Percentiles rank a stretch among this genome's conserved stretches.
Evolutionary conservation across 1,140 invertebrate genomes (phyloP).

Genomic region (Ips typographus): DNA sequence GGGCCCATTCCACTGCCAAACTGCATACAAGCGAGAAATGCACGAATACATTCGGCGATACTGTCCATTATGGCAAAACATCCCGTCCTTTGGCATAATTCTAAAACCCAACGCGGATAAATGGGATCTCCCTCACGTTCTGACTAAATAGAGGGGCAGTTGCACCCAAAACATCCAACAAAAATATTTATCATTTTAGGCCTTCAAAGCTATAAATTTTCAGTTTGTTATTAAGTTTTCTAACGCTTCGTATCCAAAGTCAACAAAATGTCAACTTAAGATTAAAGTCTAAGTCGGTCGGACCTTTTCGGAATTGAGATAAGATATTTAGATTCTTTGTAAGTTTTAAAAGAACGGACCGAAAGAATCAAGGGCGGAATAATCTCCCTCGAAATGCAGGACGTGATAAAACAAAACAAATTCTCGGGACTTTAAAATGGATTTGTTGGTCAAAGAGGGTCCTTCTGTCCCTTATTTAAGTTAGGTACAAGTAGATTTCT

Average conservation of each 20-base stretch:
- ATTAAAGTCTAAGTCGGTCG: neutral
- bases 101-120: neutral
- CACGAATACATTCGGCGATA: constrained; percentile 21
- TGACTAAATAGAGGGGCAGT: too few species aligned
- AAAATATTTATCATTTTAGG: too few species aligned
- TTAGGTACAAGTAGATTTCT: constrained; percentile 28
- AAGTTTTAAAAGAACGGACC: constrained; percentile 24
- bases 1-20: constrained; percentile 22
- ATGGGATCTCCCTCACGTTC: neutral
- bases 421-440: constrained; percentile 42
- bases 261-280: neutral
- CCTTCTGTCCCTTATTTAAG: constrained; percentile 35
- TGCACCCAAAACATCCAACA: too few species aligned
- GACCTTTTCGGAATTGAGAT: constrained; percentile 3
- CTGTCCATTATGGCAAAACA: constrained; percentile 5
- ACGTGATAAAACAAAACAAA: constrained; percentile 49
- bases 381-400: constrained; percentile 43
- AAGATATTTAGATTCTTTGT: constrained; percentile 40
- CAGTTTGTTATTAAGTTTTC: neutral
- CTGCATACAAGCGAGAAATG: constrained; percentile 23
- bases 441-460: constrained; percentile 38
- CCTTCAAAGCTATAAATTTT: neutral
- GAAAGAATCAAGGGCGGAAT: constrained; percentile 30
- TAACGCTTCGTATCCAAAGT: too few species aligned
- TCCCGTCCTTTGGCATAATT: constrained; percentile 9